Evolutionary conservation across 2,797 vertebrate species (phyloP).

Genomic region (Octomys mimax): DNA sequence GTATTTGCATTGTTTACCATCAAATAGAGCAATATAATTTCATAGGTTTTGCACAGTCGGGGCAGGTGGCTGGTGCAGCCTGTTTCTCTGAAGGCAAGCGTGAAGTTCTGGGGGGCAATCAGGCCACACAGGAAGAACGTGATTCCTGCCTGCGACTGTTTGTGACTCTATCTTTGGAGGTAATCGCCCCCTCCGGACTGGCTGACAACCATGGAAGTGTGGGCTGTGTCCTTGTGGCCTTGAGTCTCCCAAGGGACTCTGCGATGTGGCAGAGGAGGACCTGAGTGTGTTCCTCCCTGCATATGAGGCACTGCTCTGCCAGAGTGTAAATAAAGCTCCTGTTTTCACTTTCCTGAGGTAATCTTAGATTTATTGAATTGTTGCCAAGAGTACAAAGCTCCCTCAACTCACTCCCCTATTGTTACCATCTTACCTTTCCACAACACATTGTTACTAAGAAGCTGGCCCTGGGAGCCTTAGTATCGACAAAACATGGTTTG

Average conservation of each 20-base stretch:
- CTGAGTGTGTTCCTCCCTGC: not conserved
- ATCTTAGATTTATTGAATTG: not conserved
- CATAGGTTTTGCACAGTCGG: not conserved
- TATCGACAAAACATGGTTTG: not conserved
- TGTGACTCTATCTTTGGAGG: slow-evolving; percentile 12
- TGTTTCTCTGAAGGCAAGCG: not conserved
- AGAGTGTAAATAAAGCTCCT: not conserved
- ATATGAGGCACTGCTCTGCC: not conserved
- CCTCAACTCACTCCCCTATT: not conserved
- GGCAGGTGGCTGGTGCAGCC: not conserved
- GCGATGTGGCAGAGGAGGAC: not conserved
- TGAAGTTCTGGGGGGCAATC: not conserved
- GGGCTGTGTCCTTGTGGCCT: not conserved
- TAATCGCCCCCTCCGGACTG: not conserved
- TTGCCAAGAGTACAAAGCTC: not conserved
- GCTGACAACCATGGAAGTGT: not conserved
- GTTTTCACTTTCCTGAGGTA: not conserved
- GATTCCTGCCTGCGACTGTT: not conserved
- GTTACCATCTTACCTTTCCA: not conserved
- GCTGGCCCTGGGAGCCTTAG: not conserved
- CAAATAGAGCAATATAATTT: not conserved
- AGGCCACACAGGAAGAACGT: not conserved
- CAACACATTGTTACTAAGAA: not conserved
- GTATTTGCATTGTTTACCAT: too few species aligned
- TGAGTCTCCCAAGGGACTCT: not conserved